A percentile compares a stretch with the other conserved stretches of the same genome.
phyloP scores from a whole-genome alignment of 2,888 invertebrate species.

The Selenia dentaria region DNA sequence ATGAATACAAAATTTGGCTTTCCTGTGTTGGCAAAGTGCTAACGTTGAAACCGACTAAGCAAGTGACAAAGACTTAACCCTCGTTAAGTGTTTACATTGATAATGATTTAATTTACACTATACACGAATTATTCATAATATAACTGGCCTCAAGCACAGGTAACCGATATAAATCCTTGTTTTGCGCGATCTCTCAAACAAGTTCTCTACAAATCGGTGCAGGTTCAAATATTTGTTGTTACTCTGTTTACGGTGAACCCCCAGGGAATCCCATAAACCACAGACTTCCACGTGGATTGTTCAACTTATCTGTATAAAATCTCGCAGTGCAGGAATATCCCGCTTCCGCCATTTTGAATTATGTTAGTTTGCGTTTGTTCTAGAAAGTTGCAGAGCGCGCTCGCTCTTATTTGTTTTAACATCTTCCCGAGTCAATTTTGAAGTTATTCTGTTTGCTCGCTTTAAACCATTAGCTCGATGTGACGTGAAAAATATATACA shows the following conservation, averaged over 20 bases:
- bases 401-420: slow-evolving; percentile 26
- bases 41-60: too few relatives aligned
- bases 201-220: too few relatives aligned
- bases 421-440: slow-evolving; percentile 23
- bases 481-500: neutral
- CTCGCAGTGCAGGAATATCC: slow-evolving; percentile 17
- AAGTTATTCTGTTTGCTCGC: slow-evolving; percentile 19
- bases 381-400: slow-evolving; percentile 21
- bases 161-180: too few relatives aligned
- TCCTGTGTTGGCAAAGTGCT: too few relatives aligned
- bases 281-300: slow-evolving; percentile 16
- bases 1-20: too few relatives aligned
- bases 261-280: slow-evolving; percentile 7
- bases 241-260: slow-evolving; percentile 7
- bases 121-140: too few relatives aligned
- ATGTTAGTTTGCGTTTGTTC: slow-evolving; percentile 24
- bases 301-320: slow-evolving; percentile 26
- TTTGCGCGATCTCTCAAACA: too few relatives aligned
- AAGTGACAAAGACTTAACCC: too few relatives aligned
- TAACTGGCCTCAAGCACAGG: too few relatives aligned
- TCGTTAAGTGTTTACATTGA: too few relatives aligned
- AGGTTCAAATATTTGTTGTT: neutral
- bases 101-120: too few relatives aligned
- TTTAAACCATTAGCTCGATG: slow-evolving; percentile 1
- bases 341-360: slow-evolving; percentile 31